phyloP scores from a whole-genome alignment of 2,888 invertebrate genomes.

The Microctonus brassicae region DNA sequence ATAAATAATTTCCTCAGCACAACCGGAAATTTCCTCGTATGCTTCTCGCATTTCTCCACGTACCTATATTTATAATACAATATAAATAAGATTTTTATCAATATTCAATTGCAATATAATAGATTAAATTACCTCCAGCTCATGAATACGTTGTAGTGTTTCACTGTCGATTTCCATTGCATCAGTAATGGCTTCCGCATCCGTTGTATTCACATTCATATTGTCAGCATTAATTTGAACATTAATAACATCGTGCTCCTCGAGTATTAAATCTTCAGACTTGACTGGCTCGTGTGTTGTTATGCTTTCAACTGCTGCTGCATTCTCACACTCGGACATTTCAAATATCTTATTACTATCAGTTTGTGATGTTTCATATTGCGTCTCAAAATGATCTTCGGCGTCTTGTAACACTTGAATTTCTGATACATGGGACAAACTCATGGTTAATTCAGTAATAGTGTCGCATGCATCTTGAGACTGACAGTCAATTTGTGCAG shows the following conservation, averaged over 20 bases:
- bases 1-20: constrained; percentile 66
- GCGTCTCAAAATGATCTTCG: constrained; percentile 43
- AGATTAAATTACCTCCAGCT: constrained; percentile 59
- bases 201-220: constrained; percentile 48
- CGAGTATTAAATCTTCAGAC: constrained; percentile 38
- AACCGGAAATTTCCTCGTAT: constrained; percentile 66
- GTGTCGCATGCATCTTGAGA: constrained; percentile 24
- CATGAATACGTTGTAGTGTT: constrained; percentile 66
- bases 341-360: constrained; percentile 55
- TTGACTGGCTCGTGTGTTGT: constrained; percentile 35
- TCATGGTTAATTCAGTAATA: constrained; percentile 14
- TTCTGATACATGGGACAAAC: constrained; percentile 42
- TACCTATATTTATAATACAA: constrained; percentile 50
- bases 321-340: constrained; percentile 55
- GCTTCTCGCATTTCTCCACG: constrained; percentile 67
- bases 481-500: constrained; percentile 8
- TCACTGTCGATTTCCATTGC: constrained; percentile 67
- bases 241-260: constrained; percentile 36
- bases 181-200: constrained; percentile 62
- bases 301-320: constrained; percentile 51
- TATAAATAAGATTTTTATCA: background rate
- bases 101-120: background rate
- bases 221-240: constrained; percentile 37
- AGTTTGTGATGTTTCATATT: constrained; percentile 30
- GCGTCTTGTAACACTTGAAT: constrained; percentile 53